Base-by-base conservation (phyloP, 2,797 vertebrate genomes). In the Fratercula arctica region DNA sequence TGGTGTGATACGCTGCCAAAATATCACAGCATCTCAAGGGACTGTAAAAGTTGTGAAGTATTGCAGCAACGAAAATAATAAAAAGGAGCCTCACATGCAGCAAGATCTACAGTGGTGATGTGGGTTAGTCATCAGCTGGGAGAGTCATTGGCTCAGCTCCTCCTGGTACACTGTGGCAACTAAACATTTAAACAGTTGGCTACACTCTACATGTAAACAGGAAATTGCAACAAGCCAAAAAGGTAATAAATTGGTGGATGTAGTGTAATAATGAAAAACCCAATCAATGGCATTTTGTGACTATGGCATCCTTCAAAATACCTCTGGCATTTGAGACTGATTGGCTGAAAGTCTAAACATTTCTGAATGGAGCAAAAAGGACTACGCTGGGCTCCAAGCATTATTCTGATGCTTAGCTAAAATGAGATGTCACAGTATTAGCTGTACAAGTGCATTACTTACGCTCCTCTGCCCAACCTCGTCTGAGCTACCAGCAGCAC, bases 181-280 rank as follows among this genome's bases (percentile, higher is more conserved):
- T 97, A 97, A 97, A 97, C 93, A 97, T 95, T 98, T 97, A 96
- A 96, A 98, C 96, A 97, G 96, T 95, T 97, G 97, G 97, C 97
- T 98, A 98, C 82, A 92, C 96, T 59, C 87, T 97, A 97, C 96
- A 95, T 98, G 97, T 98, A 98, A 98, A 98, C 98, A 98, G 98
- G 97, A 97, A 98, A 97, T 33, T 95, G 96, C 96, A 97, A 97
- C 96, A 98, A 98, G 97, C 97, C 97, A 96, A 97, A 97, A 95
- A 92, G 90, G 94, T 95, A 97, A 95, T 97, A 97, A 97, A 97
- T 96, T 43, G 96, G 96, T 96, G 96, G 96, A 90, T 97, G 98
- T 98, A 98, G 97, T 98, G 96, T 98, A 81, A 92, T 87, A 93
- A 95, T 95, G 83, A 97, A 85, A 97, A 96, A 96, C 96, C 94